phyloP scores from a whole-genome alignment of 2,797 vertebrate species.

The Ibycter americanus region DNA sequence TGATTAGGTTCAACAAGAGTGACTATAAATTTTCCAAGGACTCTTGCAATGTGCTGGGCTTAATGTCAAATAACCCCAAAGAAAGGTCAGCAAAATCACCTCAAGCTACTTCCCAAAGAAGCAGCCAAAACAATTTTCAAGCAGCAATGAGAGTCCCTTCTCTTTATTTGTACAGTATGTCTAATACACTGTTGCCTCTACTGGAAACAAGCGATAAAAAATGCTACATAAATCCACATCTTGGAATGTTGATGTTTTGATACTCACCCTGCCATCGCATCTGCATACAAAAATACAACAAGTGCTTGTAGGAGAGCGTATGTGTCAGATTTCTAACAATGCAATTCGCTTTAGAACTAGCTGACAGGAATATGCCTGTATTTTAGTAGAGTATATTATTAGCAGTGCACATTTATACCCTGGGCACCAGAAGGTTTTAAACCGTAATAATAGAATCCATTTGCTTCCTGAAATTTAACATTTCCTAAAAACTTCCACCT shows the following conservation, averaged over 20 bases:
- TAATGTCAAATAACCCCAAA: neutral
- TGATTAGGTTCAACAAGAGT: fast-evolving
- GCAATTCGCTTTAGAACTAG: neutral
- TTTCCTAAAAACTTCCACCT: neutral
- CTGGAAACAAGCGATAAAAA: slow-evolving; percentile 31
- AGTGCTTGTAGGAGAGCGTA: slow-evolving; percentile 19
- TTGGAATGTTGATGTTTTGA: slow-evolving; percentile 26
- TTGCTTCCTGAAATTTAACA: neutral
- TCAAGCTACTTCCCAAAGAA: neutral
- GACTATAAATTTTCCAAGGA: neutral
- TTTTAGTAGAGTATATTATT: neutral
- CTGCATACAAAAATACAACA: slow-evolving; percentile 48
- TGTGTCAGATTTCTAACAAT: neutral
- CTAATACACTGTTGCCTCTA: neutral
- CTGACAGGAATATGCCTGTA: slow-evolving; percentile 3
- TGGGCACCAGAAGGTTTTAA: neutral
- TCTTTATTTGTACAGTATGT: neutral
- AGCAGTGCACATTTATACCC: neutral
- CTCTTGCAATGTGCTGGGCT: neutral
- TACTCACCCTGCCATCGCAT: slow-evolving; percentile 41
- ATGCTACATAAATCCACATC: slow-evolving; percentile 22
- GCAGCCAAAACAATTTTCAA: neutral
- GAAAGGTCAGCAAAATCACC: neutral
- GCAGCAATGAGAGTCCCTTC: neutral
- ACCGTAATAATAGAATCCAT: neutral